Evolutionary conservation across 2,888 invertebrate genomes (phyloP).

Genomic region (Lathronympha strigana): DNA sequence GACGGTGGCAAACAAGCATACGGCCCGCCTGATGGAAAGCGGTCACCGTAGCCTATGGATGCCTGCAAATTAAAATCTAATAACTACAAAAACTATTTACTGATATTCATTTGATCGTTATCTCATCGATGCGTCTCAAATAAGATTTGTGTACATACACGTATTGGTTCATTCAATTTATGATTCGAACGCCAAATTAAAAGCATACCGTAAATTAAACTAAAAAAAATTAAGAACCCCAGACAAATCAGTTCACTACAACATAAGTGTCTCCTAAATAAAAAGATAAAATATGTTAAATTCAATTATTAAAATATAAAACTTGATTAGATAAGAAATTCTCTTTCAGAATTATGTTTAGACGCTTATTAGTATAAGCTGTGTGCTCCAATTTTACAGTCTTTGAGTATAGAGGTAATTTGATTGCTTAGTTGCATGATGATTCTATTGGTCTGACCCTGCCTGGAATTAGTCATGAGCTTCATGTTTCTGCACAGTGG

Average conservation of each 20-base stretch:
- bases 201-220: not conserved
- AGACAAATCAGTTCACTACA: slow-evolving; percentile 7
- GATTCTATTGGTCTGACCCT: slow-evolving; percentile 10
- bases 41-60: too few species aligned
- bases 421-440: slow-evolving; percentile 18
- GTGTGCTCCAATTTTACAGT: slow-evolving; percentile 23
- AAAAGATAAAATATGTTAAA: not conserved
- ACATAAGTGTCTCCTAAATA: slow-evolving; percentile 18
- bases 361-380: slow-evolving; percentile 14
- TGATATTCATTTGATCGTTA: slow-evolving; percentile 4
- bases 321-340: slow-evolving; percentile 29
- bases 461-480: slow-evolving; percentile 14
- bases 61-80: too few species aligned
- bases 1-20: too few species aligned
- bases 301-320: too few species aligned
- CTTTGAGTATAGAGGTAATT: slow-evolving; percentile 21
- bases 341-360: slow-evolving; percentile 22
- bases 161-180: slow-evolving; percentile 5
- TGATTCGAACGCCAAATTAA: not conserved
- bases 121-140: not conserved
- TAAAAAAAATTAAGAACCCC: slow-evolving; percentile 18
- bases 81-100: slow-evolving; percentile 9
- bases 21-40: too few species aligned
- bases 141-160: not conserved
- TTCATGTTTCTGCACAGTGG: slow-evolving; percentile 13